phyloP scores from a whole-genome alignment of 2,797 vertebrate species.

The Odontamblyopus rebecca region DNA sequence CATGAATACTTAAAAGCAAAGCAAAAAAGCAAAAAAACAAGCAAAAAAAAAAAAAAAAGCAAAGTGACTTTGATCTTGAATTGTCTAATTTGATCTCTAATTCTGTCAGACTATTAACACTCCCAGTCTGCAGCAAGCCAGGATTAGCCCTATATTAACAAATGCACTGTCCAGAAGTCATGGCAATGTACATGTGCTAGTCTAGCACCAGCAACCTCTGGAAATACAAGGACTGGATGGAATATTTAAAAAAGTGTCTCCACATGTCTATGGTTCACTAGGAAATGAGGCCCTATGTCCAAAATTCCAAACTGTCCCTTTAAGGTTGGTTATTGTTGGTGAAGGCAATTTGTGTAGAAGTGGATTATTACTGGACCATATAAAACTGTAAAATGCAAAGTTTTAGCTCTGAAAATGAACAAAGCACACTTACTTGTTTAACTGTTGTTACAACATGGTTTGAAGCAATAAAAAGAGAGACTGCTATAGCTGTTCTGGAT shows the following conservation, averaged over 20 bases:
- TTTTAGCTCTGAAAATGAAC: background rate
- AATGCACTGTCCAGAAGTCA: constrained; percentile 62
- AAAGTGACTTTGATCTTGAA: constrained; percentile 52
- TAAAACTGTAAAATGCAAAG: no score
- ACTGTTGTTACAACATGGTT: no score
- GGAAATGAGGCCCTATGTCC: no score
- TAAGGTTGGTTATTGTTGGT: background rate
- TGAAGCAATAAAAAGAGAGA: no score
- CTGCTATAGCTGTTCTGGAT: constrained; percentile 18
- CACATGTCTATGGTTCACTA: no score
- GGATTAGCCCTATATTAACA: constrained; percentile 68
- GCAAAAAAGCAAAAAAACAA: background rate
- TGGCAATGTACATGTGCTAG: constrained; percentile 13
- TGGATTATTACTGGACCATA: no score
- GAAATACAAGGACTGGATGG: no score
- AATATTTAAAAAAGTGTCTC: no score
- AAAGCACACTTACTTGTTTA: background rate
- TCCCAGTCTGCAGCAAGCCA: constrained; percentile 44
- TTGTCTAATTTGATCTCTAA: constrained; percentile 61
- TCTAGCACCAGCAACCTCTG: no score
- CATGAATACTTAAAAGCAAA: background rate
- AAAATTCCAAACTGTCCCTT: no score
- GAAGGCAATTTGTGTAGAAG: background rate
- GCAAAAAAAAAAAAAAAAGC: background rate
- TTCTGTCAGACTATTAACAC: constrained; percentile 71